phyloP scores from a whole-genome alignment of 2,888 invertebrate species.

The Aphodius granarius region DNA sequence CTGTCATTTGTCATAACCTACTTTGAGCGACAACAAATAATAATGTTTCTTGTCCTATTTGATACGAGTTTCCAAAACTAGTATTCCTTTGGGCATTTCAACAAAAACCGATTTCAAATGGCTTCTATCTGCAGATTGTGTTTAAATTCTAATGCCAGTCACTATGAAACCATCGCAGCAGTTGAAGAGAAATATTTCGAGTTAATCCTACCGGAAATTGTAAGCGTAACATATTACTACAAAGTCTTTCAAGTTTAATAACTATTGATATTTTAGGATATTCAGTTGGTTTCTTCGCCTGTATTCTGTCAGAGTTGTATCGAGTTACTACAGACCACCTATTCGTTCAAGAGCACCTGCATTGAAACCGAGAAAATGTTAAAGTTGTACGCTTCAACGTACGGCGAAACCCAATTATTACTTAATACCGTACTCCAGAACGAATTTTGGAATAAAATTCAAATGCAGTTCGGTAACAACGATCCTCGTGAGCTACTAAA shows the following conservation, averaged over 20 bases:
- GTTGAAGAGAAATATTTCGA: slow-evolving; percentile 1
- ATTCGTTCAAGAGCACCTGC: neutral
- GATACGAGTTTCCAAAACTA: neutral
- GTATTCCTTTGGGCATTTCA: neutral
- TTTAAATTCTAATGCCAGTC: neutral
- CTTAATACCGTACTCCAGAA: neutral
- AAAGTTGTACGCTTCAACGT: neutral
- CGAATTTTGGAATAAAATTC: neutral
- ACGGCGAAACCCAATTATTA: neutral
- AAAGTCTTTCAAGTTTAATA: neutral
- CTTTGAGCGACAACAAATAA: neutral
- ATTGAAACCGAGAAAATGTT: neutral
- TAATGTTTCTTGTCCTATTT: neutral
- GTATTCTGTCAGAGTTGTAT: neutral
- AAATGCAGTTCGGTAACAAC: neutral
- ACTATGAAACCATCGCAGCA: neutral
- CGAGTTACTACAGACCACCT: neutral
- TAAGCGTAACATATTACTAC: neutral
- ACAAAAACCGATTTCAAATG: neutral
- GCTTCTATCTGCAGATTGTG: slow-evolving; percentile 1
- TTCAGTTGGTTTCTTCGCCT: neutral
- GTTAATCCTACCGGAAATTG: slow-evolving; percentile 1
- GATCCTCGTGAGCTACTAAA: neutral
- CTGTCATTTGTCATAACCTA: neutral
- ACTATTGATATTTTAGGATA: neutral